Conservation (phyloP, 2,113 vertebrate species). For the Gasterosteus nipponicus region DNA sequence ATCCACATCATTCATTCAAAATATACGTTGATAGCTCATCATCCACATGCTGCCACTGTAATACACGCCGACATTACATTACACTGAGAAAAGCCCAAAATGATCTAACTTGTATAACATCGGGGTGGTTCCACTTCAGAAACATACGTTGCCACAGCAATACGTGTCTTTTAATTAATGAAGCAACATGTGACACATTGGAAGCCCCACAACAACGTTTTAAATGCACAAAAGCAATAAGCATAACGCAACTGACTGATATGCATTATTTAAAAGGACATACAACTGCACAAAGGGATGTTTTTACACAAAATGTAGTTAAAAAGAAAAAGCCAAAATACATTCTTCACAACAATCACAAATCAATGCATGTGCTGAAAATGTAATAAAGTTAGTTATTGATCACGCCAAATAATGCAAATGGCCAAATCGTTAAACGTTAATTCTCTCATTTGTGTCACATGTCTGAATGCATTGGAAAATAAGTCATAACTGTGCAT, state of each 20-base stretch:
- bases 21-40: background rate
- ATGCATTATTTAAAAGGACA: background rate
- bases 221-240: constrained; percentile 1
- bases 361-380: background rate
- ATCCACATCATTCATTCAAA: background rate
- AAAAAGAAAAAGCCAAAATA: background rate
- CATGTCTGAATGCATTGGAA: background rate
- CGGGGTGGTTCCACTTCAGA: background rate
- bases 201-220: background rate
- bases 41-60: background rate
- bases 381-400: background rate
- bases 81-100: background rate
- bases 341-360: background rate
- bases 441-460: background rate
- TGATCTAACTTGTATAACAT: background rate
- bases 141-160: background rate
- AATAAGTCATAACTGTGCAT: no score
- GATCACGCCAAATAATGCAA: background rate
- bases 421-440: constrained; percentile 12
- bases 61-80: background rate
- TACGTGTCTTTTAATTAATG: background rate
- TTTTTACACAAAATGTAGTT: background rate
- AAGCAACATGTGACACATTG: background rate
- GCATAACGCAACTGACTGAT: background rate
- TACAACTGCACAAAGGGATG: constrained; percentile 2